A percentile compares a stretch with the other conserved stretches of the same genome.
Evolutionary conservation across 2,113 vertebrate species (phyloP).

Genomic region (rat (Rattus norvegicus)): GRCr8 NC_086020.1:238306501-238307000

Average conservation of each 20-base stretch:
- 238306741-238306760: neutral
- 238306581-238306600: neutral
- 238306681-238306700: neutral
- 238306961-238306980: neutral
- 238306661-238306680: neutral
- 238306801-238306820: neutral
- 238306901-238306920: neutral
- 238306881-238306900: neutral
- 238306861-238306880: neutral
- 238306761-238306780: neutral
- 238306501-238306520: neutral
- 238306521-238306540: neutral
- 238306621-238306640: constrained; percentile 1
- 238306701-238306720: neutral
- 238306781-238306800: neutral
- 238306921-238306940: neutral
- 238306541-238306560: neutral
- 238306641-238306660: neutral
- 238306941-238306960: neutral
- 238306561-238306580: constrained; percentile 32
- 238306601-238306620: neutral
- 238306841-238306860: neutral
- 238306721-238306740: neutral
- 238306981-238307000: neutral
- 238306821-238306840: neutral